Conservation (phyloP, 2,113 vertebrate genomes). For the Rhadina sibilatrix region DNA sequence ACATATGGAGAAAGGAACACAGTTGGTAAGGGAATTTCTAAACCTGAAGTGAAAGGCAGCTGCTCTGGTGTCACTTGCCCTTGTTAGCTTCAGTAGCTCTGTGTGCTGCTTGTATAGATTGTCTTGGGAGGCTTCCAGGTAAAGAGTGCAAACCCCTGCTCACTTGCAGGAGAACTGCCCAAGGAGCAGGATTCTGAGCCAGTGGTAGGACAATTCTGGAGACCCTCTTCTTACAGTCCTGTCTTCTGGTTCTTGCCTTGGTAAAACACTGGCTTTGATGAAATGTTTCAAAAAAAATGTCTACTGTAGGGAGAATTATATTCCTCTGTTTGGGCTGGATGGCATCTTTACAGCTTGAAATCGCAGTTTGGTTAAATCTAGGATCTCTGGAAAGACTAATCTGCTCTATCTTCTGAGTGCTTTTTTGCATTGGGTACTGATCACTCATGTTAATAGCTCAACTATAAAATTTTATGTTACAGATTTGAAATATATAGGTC, state of each 20-base stretch:
- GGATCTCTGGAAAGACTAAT: background rate
- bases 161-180: background rate
- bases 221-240: background rate
- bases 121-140: background rate
- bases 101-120: background rate
- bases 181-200: background rate
- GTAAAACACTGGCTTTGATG: background rate
- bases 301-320: background rate
- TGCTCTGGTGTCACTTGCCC: slow-evolving; percentile 2
- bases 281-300: background rate
- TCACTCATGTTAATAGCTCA: background rate
- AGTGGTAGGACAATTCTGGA: background rate
- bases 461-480: background rate
- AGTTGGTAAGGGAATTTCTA: slow-evolving; percentile 8
- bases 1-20: slow-evolving; percentile 32
- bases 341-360: background rate
- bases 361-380: background rate
- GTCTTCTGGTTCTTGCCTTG: background rate
- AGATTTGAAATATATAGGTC: background rate
- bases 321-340: background rate
- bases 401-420: background rate
- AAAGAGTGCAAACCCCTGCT: background rate
- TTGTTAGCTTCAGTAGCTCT: background rate
- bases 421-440: background rate
- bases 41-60: slow-evolving; percentile 45